phyloP scores from a whole-genome alignment of 2,888 invertebrate genomes.

The Pheosia gnoma region DNA sequence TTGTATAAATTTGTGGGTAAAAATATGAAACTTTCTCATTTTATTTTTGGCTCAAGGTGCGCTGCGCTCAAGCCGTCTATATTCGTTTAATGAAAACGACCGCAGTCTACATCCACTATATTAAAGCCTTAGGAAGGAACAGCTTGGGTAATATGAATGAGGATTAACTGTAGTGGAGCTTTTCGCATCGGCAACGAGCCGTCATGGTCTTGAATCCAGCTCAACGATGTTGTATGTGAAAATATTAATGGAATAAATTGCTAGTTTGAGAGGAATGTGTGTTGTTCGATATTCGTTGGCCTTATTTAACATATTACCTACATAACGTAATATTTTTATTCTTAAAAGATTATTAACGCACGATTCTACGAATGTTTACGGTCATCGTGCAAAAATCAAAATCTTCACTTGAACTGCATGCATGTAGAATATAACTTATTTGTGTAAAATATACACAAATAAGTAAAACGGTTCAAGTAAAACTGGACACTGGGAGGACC shows the following conservation, averaged over 20 bases:
- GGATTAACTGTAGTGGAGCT: conserved; percentile 32
- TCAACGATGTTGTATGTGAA: conserved; percentile 16
- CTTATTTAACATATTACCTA: too few species aligned
- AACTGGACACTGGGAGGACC: not conserved
- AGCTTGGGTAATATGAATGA: conserved; percentile 29
- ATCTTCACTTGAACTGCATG: conserved; percentile 4
- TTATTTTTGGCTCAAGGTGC: conserved; percentile 11
- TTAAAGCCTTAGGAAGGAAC: conserved; percentile 30
- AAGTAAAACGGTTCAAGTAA: conserved; percentile 1
- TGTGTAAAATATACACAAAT: not conserved
- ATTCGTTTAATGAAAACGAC: conserved; percentile 36
- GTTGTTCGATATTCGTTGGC: too few species aligned
- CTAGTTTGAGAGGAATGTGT: not conserved
- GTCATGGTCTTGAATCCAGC: conserved; percentile 21
- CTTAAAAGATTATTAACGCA: too few species aligned
- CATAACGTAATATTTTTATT: too few species aligned
- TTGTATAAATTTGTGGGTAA: not conserved
- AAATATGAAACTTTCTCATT: not conserved
- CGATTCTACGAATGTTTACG: too few species aligned
- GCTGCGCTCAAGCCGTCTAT: conserved; percentile 23
- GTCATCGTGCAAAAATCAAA: not conserved
- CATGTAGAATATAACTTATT: not conserved
- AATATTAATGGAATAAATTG: conserved; percentile 1
- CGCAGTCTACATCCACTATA: conserved; percentile 20
- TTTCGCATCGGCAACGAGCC: conserved; percentile 22